These are phyloP conservation scores for Labrus mixtus DNA, from an alignment of 2,113 vertebrate genomes.

Conservation along the genomic window DNA sequence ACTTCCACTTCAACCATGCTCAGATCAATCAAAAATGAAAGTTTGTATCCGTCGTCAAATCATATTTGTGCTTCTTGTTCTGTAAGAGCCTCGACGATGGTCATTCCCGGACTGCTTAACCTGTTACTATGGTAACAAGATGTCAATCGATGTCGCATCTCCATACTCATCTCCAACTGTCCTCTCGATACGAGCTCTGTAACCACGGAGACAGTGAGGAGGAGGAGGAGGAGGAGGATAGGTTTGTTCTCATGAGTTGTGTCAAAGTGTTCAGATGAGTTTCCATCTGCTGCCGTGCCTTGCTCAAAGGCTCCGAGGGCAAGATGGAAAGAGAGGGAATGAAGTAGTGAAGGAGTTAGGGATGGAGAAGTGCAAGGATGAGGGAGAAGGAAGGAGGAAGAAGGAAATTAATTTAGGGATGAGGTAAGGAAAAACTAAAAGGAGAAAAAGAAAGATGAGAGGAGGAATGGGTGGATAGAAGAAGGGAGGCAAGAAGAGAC, in stretches of 20 bases:
- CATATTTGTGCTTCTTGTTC: background rate
- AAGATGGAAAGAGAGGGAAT: background rate
- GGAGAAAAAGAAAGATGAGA: background rate
- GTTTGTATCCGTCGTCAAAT: background rate
- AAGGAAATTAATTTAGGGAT: background rate
- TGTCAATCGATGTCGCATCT: conserved; percentile 66
- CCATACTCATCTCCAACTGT: conserved; percentile 57
- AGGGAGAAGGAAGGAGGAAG: background rate
- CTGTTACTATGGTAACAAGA: conserved; percentile 59
- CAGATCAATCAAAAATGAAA: background rate
- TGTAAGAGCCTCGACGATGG: conserved; percentile 8
- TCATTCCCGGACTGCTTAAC: conserved; percentile 16
- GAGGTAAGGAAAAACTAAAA: background rate
- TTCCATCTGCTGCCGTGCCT: conserved; percentile 31
- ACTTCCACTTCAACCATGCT: too few species aligned
- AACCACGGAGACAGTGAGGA: conserved; percentile 45
- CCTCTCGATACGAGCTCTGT: conserved; percentile 47
- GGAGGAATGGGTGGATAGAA: background rate
- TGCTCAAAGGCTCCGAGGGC: conserved; percentile 46
- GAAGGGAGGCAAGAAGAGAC: background rate
- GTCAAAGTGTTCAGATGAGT: conserved; percentile 22
- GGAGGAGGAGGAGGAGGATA: conserved; percentile 8
- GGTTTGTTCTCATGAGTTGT: background rate
- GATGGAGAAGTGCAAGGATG: background rate
- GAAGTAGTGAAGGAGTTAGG: too few species aligned